Evolutionary conservation across 2,797 vertebrate genomes (phyloP).

Genomic region (Staurois parvus): DNA sequence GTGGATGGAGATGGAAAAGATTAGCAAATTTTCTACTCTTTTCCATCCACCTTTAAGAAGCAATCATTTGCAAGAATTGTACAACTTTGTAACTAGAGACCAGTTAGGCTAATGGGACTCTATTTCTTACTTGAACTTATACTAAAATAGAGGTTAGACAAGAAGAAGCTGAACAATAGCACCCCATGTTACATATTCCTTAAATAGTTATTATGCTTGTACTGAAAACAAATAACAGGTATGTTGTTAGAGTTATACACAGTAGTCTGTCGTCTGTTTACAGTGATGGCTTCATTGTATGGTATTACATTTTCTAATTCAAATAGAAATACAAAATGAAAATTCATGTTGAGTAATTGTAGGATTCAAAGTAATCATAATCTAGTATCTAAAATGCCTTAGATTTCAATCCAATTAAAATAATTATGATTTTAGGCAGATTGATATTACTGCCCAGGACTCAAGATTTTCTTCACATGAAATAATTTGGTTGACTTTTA

Average conservation of each 20-base stretch:
- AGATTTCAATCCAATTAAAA: background rate
- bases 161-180: too few species aligned
- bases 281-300: background rate
- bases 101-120: too few species aligned
- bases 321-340: background rate
- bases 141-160: too few species aligned
- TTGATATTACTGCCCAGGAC: background rate
- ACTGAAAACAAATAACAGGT: background rate
- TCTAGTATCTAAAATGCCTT: background rate
- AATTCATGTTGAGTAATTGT: conserved; percentile 1
- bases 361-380: background rate
- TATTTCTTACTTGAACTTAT: too few species aligned
- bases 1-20: too few species aligned
- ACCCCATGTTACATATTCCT: background rate
- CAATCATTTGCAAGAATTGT: too few species aligned
- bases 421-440: background rate
- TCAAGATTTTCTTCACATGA: background rate
- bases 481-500: background rate
- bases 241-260: background rate
- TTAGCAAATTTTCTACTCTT: too few species aligned
- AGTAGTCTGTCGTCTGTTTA: background rate
- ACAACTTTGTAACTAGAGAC: too few species aligned
- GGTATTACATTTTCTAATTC: background rate
- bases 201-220: background rate
- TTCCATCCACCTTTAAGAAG: too few species aligned